Evolutionary conservation across 2,797 vertebrate species (phyloP), one percentile per base, ranked within the genome.

Genomic region (Enoplosus armatus): DNA sequence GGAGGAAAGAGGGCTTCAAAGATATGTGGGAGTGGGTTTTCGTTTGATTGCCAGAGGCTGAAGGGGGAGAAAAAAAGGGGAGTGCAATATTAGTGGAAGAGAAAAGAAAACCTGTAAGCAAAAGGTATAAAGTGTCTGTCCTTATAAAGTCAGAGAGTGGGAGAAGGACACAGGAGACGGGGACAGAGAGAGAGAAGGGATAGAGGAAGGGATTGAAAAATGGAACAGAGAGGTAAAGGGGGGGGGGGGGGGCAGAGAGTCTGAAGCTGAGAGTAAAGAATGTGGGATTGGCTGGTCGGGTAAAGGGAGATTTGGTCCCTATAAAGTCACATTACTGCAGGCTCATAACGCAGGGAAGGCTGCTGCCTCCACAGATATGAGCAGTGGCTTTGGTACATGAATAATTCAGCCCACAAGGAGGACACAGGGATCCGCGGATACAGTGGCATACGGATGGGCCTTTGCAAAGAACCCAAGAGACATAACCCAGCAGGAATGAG

Each of bases 331-430:
- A 87, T 84, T 72, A 86, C 86, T 82, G 86, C 77, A 70, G 84
- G 79, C 87, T 83, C 78, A 80, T 89, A 90, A 88, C 39, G 5
- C 73, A 56, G 78, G 77, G 75, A 92, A 90, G 90, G 90, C 93
- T 90, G 90, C 91, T 90, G 90, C 89, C 83, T 91, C 85, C 82
- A 87, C 88, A 87, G 90, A 94, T 92, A 93, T 82, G 87, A 92
- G 84, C 84, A 45, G 72, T 72, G 79, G 89, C 89, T 89, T 85
- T 75, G 71, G 82, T 27, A 79, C 67, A 93, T 93, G 89, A 94
- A 94, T 95, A 83, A 94, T 93, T 93, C 90, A 94, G 64, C 55
- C 27, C 8, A 77, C 33, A 45, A 67, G 72, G 75, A 90, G 85
- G 90, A 92, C 83, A 68, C 77, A 79, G 58, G 80, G 73, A 86